Conservation (phyloP, 2,888 invertebrate genomes). For the Melolontha melolontha region DNA sequence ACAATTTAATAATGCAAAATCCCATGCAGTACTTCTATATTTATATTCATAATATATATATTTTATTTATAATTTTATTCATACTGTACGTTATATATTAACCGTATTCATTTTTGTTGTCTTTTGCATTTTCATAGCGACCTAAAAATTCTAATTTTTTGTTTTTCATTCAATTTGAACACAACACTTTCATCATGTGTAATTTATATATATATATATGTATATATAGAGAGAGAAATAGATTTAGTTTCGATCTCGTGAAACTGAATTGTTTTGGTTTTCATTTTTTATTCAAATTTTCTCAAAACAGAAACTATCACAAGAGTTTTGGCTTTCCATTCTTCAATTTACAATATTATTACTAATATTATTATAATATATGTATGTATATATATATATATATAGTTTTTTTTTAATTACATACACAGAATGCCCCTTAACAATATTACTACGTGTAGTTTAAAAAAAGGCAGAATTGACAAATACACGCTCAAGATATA, state of each 20-base stretch:
- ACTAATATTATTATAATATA: conserved; percentile 8
- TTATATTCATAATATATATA: conserved; percentile 4
- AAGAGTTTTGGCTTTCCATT: conserved; percentile 51
- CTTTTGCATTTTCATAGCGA: conserved; percentile 15
- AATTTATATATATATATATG: not conserved
- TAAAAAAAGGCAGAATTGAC: too few species aligned
- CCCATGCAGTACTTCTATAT: not conserved
- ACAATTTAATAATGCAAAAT: conserved; percentile 6
- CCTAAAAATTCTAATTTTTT: conserved; percentile 7
- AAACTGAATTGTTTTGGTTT: conserved; percentile 5
- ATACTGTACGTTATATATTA: conserved; percentile 21
- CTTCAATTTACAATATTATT: conserved; percentile 34
- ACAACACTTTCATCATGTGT: not conserved
- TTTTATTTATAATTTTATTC: conserved; percentile 16
- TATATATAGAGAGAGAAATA: too few species aligned
- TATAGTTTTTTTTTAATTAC: conserved; percentile 8
- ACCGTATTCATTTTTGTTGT: not conserved
- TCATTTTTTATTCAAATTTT: not conserved
- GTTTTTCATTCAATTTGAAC: conserved; percentile 18
- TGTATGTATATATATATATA: conserved; percentile 17
- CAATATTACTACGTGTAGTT: not conserved
- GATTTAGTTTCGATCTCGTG: too few species aligned
- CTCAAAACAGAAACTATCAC: conserved; percentile 47
- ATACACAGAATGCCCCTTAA: conserved; percentile 4
- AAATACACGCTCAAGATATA: too few species aligned